Evolutionary conservation across 2,888 invertebrate genomes (phyloP), one percentile per base, ranked within the genome.

Genomic region (Caenorhabditis japonica): DNA sequence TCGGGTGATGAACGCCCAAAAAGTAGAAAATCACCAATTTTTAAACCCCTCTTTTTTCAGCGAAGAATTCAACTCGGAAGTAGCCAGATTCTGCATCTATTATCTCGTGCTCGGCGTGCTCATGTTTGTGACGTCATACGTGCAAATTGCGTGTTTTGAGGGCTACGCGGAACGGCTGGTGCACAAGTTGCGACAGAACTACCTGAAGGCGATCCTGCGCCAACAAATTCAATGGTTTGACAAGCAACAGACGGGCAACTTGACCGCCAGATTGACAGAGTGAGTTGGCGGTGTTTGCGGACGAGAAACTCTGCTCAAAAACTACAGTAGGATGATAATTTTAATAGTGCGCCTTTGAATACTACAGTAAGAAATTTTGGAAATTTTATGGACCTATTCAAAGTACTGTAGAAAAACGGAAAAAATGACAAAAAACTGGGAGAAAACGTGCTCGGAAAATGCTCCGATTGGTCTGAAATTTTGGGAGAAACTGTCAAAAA

Each of bases 251-350:
- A 88, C 88, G 12, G 90, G 90, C 25, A 89, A 90, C 81, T 86
- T 90, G 47, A 89, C 90, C 1, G 88, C 88, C 2, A 88, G 90
- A 79, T 82, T 90, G n/a, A 89, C 90, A 3, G 90, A 90, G 90
- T 90, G 85, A 82, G 87, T 51, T 12, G 49, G n/a, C n/a, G n/a
- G 10, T 10, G 34, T 34, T 34, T 39, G 4, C 17, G n/a, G 4
- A 15, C 15, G 17, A 17, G 12, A 39, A 15, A 17, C 17, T 15
- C 15, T 15, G 39, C 39, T 7, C 39, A 43, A 7, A 43, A 43
- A 15, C 23, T 13, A 21, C 21, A 43, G 3, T 4, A 43, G 43
- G 17, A n/a, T 15, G n/a, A 10, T 15, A 10, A 39, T n/a, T n/a
- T n/a, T n/a, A n/a, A n/a, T n/a, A n/a, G n/a, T n/a, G n/a, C n/a